These are phyloP conservation scores for Ianthella basta DNA, from an alignment of 37 sponge, comb jelly and placozoan species.

Conservation along the genomic window DNA sequence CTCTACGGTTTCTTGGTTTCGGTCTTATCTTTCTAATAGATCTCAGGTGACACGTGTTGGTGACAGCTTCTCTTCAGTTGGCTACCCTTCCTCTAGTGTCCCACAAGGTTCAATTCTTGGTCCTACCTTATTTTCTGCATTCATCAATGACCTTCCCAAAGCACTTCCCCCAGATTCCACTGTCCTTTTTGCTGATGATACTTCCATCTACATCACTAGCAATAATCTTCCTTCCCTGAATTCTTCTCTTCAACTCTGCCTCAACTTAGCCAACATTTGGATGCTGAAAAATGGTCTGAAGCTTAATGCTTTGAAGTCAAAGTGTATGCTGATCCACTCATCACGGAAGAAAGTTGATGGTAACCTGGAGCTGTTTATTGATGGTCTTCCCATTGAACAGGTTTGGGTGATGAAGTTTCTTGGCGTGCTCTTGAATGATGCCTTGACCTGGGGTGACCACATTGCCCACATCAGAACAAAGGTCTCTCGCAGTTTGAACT, in stretches of 20 bases:
- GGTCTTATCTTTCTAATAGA: background rate
- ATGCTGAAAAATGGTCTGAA: background rate
- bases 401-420: no score
- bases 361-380: no score
- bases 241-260: slow-evolving; percentile 17
- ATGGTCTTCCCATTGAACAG: no score
- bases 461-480: no score
- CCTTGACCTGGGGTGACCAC: no score
- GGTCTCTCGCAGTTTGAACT: no score
- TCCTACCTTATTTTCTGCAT: slow-evolving; percentile 12
- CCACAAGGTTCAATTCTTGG: slow-evolving; percentile 13
- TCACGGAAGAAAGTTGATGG: no score
- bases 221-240: background rate
- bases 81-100: background rate
- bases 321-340: slow-evolving; percentile 18
- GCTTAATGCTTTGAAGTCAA: background rate
- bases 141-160: slow-evolving; percentile 13
- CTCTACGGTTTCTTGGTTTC: slow-evolving; percentile 20
- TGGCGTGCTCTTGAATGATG: no score
- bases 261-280: background rate
- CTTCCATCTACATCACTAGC: slow-evolving; percentile 3
- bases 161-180: background rate
- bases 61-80: slow-evolving; percentile 1
- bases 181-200: slow-evolving; percentile 16
- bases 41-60: slow-evolving; percentile 8